Percentiles rank a stretch among this genome's conserved stretches.
phyloP scores from a whole-genome alignment of 2,113 vertebrate genomes.

The Nyctereutes procyonoides region DNA sequence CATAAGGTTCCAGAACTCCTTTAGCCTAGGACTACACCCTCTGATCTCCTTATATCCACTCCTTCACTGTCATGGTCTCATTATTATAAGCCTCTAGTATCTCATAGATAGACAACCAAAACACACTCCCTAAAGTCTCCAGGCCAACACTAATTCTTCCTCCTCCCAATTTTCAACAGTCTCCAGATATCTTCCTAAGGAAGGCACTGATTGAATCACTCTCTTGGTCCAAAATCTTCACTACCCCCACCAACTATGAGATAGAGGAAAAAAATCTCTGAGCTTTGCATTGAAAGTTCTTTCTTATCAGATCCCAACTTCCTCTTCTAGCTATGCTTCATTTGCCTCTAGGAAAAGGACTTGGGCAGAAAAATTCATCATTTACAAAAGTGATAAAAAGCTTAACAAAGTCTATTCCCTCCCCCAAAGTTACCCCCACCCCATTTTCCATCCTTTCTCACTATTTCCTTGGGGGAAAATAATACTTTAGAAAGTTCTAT shows the following conservation, averaged over 20 bases:
- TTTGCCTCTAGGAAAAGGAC: neutral
- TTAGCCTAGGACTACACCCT: neutral
- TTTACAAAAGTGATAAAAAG: conserved; percentile 17
- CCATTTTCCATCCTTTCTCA: neutral
- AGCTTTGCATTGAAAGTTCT: neutral
- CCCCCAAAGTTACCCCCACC: neutral
- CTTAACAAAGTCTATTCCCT: neutral
- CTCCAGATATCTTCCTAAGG: neutral
- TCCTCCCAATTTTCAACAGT: neutral
- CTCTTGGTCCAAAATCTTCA: neutral
- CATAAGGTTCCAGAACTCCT: neutral
- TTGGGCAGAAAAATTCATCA: neutral
- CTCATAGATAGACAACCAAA: neutral
- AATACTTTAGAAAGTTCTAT: conserved; percentile 44
- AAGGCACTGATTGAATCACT: neutral
- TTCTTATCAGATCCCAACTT: neutral
- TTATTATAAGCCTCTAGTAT: neutral
- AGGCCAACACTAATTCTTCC: neutral
- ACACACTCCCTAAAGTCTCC: neutral
- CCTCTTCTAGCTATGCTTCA: neutral
- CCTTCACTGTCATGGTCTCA: neutral
- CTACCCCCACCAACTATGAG: neutral
- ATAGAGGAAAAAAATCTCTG: neutral
- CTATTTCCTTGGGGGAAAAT: neutral
- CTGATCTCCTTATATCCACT: neutral